phyloP scores from a whole-genome alignment of 1,140 invertebrate species.

The Aleiodes sp. region DNA sequence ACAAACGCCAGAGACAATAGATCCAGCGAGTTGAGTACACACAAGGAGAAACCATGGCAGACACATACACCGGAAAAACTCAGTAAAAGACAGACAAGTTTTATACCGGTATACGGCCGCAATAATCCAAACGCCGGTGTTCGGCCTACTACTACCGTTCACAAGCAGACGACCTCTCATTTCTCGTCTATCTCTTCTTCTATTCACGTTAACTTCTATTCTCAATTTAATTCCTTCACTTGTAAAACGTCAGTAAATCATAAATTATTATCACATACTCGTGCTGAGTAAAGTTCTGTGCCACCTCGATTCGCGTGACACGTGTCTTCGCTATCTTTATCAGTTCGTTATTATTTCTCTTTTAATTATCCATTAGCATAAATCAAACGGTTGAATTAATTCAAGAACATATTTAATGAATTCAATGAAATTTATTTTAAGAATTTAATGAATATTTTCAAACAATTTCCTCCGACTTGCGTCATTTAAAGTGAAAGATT shows the following conservation, averaged over 20 bases:
- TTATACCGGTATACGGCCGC: slow-evolving; percentile 4
- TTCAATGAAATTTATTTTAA: too few relatives aligned
- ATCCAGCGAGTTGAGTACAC: not conserved
- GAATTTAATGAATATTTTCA: too few relatives aligned
- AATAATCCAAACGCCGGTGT: not conserved
- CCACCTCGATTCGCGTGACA: too few relatives aligned
- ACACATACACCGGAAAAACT: slow-evolving; percentile 4
- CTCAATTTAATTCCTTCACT: too few relatives aligned
- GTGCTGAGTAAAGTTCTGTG: too few relatives aligned
- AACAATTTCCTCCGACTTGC: too few relatives aligned
- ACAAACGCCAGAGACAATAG: not conserved
- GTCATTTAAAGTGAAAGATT: too few relatives aligned
- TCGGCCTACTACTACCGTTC: slow-evolving; percentile 11
- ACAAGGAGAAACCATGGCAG: slow-evolving; percentile 4
- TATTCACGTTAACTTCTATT: too few relatives aligned
- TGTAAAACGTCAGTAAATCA: too few relatives aligned
- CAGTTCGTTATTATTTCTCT: slow-evolving; percentile 7
- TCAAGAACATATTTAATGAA: too few relatives aligned
- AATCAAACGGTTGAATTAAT: slow-evolving; percentile 3
- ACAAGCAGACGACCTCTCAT: slow-evolving; percentile 4
- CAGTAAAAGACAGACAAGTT: not conserved
- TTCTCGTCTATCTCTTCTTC: too few relatives aligned
- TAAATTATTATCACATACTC: too few relatives aligned
- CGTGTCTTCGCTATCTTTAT: not conserved
- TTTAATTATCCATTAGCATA: not conserved